Base-by-base conservation (phyloP, 2,797 vertebrate genomes). In the Ctenochaetus hawaiiensis region DNA sequence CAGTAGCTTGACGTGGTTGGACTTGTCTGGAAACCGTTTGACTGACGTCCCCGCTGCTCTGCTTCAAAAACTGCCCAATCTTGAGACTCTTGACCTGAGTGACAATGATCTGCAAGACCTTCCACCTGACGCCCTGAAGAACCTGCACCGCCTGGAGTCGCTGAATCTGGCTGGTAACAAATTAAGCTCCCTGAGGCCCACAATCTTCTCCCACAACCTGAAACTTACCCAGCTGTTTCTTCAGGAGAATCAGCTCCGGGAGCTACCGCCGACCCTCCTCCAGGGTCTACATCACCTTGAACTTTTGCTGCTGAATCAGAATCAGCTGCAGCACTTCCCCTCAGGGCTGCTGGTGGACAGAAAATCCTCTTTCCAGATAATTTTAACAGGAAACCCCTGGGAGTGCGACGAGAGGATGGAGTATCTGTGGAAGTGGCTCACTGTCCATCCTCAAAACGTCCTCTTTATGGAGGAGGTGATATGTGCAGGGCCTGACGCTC, bases 361-460 rank as follows among this genome's bases (percentile, higher is more conserved):
- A 13, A 57, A 67, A 16, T 53, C 86, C 11, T 60, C 66, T 43
- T 77, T 91, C 23, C 63, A 0, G 52, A 45, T 87, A 2, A 20
- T 66, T 30, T 1, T 92, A 45, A 26, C 62, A 6, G 52, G 72
- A 39, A 95, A 95, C 75, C 93, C 93, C 52, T 94, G 92, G 93
- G 17, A 88, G 56, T 94, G 94, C 23, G 86, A 94, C 43, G 54
- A 63, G 13, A 88, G 62, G 64, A 69, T 92, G 3, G 82, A 75
- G 49, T 92, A 93, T 76, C 76, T 95, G 41, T 89, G 87, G 91
- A 83, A 59, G 63, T 95, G 94, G 94, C 75, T 94, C 53, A n/a
- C 8, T 20, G 12, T 0, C 48, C 67, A 87, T 78, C 49, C 45
- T 47, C 43, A 71, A 5, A 85, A 77, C 43, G 79, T 88, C 2